Conservation (phyloP, 2,113 vertebrate genomes). For the Xenopus tropicalis region UCB_Xtro_10.0 CM004443.2:113742501-113743000, state of each 20-base stretch:
- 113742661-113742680: neutral
- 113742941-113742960: neutral
- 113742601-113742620: no score
- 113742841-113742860: constrained; percentile 9
- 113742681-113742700: constrained; percentile 10
- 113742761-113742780: constrained; percentile 23
- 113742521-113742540: no score
- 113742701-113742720: constrained; percentile 7
- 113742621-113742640: no score
- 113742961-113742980: neutral
- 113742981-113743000: neutral
- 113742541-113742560: no score
- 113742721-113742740: neutral
- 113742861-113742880: constrained; percentile 3
- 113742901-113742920: constrained; percentile 12
- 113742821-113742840: constrained; percentile 18
- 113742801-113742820: constrained; percentile 35
- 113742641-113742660: no score
- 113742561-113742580: no score
- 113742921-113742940: neutral
- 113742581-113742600: no score
- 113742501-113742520: no score
- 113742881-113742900: constrained; percentile 14
- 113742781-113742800: constrained; percentile 6
- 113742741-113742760: neutral